These are phyloP conservation scores for Scrobipalpa costella DNA, from an alignment of 2,888 invertebrate genomes.

Conservation along the genomic window DNA sequence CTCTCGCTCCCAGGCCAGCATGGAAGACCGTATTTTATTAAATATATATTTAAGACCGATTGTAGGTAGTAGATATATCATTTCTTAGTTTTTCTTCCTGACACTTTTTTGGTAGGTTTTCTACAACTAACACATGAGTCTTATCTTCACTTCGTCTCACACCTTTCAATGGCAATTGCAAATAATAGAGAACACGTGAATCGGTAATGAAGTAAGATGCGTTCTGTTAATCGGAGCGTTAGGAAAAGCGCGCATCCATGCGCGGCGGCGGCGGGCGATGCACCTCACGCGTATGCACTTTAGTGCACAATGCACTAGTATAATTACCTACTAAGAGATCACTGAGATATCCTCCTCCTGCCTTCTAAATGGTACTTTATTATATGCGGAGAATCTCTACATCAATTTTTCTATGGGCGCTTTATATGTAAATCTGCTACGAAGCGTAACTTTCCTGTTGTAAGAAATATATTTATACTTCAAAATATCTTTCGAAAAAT, in stretches of 20 bases:
- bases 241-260: slow-evolving; percentile 69
- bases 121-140: no score
- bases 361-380: slow-evolving; percentile 7
- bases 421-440: background rate
- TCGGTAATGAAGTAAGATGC: slow-evolving; percentile 44
- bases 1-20: no score
- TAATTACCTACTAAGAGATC: background rate
- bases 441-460: background rate
- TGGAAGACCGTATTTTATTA: no score
- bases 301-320: slow-evolving; percentile 13
- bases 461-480: no score
- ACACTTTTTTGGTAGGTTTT: no score
- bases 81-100: no score
- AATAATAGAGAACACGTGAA: slow-evolving; percentile 31
- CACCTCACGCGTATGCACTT: slow-evolving; percentile 36
- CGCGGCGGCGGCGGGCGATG: slow-evolving; percentile 55
- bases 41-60: no score
- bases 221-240: slow-evolving; percentile 64
- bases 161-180: slow-evolving; percentile 8
- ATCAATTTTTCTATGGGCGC: background rate
- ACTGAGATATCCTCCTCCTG: slow-evolving; percentile 9
- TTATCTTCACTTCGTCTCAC: no score
- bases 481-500: no score
- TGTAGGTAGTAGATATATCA: no score
- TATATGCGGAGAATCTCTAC: background rate